These are phyloP conservation scores for Eugnorisma glareosa DNA, from an alignment of 2,888 invertebrate species.

Conservation along the genomic window DNA sequence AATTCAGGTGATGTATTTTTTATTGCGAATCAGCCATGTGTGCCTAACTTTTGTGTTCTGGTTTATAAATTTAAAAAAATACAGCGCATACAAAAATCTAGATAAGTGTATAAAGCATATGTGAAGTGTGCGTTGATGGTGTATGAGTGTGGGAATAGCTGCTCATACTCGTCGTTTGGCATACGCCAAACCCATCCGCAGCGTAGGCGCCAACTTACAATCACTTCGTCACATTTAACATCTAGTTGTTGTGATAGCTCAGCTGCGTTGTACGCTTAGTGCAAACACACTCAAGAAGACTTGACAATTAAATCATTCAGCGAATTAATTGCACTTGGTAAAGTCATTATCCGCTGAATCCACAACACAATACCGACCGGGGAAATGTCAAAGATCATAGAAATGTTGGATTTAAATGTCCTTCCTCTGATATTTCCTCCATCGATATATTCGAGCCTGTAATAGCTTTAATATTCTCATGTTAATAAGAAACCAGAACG, in stretches of 20 bases:
- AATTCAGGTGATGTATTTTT: background rate
- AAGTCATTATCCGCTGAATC: background rate
- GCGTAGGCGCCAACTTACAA: background rate
- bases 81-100: no score
- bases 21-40: conserved; percentile 28
- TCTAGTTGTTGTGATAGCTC: background rate
- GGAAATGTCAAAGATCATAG: background rate
- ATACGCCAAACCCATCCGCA: background rate
- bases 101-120: background rate
- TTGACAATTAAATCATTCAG: background rate
- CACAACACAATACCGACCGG: background rate
- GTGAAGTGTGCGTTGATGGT: background rate
- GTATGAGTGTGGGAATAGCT: background rate
- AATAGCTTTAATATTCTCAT: background rate
- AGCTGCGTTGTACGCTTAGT: background rate
- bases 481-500: conserved; percentile 40
- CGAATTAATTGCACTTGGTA: background rate
- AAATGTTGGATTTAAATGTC: background rate
- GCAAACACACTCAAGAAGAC: background rate
- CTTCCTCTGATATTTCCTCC: background rate
- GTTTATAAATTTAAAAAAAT: conserved; percentile 9
- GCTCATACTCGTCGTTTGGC: background rate
- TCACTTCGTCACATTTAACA: background rate
- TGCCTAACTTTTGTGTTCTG: conserved; percentile 45
- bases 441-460: background rate